Conservation (phyloP, 2,113 vertebrate genomes). For the Coturnix japonica region DNA sequence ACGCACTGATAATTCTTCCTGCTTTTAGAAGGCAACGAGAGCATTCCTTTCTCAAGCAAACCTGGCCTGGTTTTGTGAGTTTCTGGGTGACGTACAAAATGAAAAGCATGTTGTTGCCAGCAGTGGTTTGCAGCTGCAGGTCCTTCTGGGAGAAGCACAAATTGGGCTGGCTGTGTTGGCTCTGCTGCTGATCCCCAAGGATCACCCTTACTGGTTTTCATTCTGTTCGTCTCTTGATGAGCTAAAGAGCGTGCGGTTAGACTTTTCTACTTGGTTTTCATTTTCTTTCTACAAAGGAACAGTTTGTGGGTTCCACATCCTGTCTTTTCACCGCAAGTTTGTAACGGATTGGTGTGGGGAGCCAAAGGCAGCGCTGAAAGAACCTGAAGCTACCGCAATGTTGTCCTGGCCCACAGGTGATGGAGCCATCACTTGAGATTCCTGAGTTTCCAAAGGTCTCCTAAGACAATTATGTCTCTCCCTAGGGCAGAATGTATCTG, state of each 20-base stretch:
- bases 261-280: slow-evolving; percentile 55
- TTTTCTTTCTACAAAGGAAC: slow-evolving; percentile 57
- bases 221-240: not conserved
- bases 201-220: not conserved
- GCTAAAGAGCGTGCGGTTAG: not conserved
- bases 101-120: fast-evolving
- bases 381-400: not conserved
- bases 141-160: not conserved
- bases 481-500: not conserved
- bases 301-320: slow-evolving; percentile 60
- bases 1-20: not conserved
- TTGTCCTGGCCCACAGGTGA: not conserved
- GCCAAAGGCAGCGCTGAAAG: not conserved
- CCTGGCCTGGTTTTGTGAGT: not conserved
- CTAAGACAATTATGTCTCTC: not conserved
- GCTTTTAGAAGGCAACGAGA: not conserved
- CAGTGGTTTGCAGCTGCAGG: not conserved
- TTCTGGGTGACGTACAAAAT: not conserved
- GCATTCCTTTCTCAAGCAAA: not conserved
- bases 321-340: slow-evolving; percentile 18
- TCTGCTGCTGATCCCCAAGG: not conserved
- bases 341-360: slow-evolving; percentile 3
- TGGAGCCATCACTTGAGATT: not conserved
- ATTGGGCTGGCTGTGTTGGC: not conserved
- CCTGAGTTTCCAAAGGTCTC: not conserved